Percentiles rank a stretch among this genome's conserved stretches.
phyloP scores from a whole-genome alignment of 2,888 invertebrate species.

The Protonemura montana region DNA sequence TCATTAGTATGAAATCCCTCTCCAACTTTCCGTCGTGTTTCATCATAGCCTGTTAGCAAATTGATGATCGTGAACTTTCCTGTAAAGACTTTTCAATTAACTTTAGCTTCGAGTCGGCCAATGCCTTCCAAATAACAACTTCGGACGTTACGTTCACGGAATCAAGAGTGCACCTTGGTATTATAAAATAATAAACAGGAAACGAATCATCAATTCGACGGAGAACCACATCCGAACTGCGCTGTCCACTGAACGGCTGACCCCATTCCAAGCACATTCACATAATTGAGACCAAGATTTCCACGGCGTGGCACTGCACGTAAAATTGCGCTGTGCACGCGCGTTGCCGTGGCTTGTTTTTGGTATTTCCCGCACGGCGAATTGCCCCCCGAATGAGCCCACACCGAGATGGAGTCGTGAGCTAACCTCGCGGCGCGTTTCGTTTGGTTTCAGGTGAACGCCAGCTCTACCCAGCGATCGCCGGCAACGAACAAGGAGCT shows the following conservation, averaged over 20 bases:
- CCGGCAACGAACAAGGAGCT: slow-evolving; percentile 50
- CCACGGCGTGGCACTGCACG: neutral
- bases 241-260: neutral
- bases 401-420: too few relatives aligned
- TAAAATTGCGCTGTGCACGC: neutral
- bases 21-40: neutral
- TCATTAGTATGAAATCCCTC: neutral
- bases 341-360: neutral
- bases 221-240: neutral
- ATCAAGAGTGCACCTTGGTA: neutral
- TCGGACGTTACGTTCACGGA: neutral
- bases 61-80: neutral
- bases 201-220: neutral
- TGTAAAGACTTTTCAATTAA: slow-evolving; percentile 7
- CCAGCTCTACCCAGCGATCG: slow-evolving; percentile 53
- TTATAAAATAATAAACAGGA: slow-evolving; percentile 7
- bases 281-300: neutral
- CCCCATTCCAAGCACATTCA: neutral
- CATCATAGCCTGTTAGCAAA: neutral
- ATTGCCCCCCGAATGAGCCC: too few relatives aligned
- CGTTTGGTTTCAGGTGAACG: slow-evolving; percentile 57
- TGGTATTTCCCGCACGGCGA: neutral
- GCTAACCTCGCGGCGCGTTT: too few relatives aligned
- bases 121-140: neutral
- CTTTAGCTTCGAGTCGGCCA: neutral